These are phyloP conservation scores for Mustela lutreola DNA, from an alignment of 2,113 vertebrate genomes.

Conservation along the genomic window DNA sequence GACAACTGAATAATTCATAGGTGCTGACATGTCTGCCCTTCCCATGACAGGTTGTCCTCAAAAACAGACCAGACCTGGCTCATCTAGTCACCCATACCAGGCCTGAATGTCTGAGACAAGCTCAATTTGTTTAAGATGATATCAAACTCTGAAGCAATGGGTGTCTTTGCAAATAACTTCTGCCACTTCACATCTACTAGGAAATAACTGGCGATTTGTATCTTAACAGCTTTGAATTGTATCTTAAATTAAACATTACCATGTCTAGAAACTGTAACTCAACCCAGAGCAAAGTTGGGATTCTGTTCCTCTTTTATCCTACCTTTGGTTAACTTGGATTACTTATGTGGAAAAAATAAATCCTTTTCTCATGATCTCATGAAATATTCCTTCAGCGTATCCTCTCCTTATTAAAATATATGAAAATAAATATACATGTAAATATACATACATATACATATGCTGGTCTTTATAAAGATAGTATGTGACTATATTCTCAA, in stretches of 20 bases:
- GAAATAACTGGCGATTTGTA: background rate
- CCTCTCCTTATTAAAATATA: background rate
- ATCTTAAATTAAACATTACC: constrained; percentile 40
- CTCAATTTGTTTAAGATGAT: constrained; percentile 33
- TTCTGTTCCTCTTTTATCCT: constrained; percentile 20
- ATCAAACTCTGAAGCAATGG: constrained; percentile 14
- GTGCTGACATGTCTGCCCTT: background rate
- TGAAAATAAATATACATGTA: background rate
- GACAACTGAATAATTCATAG: background rate
- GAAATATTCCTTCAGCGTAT: constrained; percentile 47
- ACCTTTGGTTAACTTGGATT: constrained; percentile 36
- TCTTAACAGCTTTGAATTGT: constrained; percentile 41
- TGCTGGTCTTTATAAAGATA: background rate
- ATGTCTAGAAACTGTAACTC: background rate
- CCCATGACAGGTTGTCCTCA: background rate
- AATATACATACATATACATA: background rate
- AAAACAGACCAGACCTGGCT: background rate
- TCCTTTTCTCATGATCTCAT: constrained; percentile 2
- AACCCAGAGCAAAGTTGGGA: background rate
- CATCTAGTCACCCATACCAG: background rate
- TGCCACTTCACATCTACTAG: background rate
- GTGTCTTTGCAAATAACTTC: constrained; percentile 42
- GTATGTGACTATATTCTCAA: constrained; percentile 33
- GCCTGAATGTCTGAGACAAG: background rate
- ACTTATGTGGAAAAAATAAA: constrained; percentile 36